Evolutionary conservation across 2,888 invertebrate genomes (phyloP).

Genomic region (Blera fallax): DNA sequence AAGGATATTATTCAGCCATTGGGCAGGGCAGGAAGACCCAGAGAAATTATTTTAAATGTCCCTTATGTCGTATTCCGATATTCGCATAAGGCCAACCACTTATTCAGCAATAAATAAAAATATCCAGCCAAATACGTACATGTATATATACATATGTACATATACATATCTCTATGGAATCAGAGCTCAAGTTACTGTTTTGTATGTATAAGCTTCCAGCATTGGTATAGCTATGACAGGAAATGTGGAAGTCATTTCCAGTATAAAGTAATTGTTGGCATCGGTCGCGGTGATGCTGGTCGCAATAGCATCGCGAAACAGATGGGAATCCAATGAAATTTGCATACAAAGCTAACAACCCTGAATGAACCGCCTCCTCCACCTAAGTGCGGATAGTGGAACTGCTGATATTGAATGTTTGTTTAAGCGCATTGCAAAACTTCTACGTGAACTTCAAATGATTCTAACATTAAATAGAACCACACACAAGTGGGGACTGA

Average conservation of each 20-base stretch:
- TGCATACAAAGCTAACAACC: constrained; percentile 39
- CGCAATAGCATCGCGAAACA: constrained; percentile 17
- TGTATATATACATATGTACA: too few relatives aligned
- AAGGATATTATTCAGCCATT: too few relatives aligned
- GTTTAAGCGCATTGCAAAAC: constrained; percentile 27
- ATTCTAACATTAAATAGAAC: neutral
- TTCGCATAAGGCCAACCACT: too few relatives aligned
- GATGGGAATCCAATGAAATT: constrained; percentile 44
- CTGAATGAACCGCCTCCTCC: neutral
- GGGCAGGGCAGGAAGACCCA: too few relatives aligned
- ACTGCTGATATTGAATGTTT: constrained; percentile 13
- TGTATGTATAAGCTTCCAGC: neutral
- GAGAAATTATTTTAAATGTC: too few relatives aligned
- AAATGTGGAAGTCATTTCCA: constrained; percentile 40
- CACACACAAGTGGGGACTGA: neutral
- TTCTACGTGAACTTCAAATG: neutral
- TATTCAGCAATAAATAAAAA: too few relatives aligned
- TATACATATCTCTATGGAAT: neutral
- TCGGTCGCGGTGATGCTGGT: constrained; percentile 8
- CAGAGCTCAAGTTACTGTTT: neutral
- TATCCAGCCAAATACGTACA: neutral
- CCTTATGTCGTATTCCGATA: too few relatives aligned
- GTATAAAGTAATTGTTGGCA: constrained; percentile 7
- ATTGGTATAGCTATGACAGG: constrained; percentile 12
- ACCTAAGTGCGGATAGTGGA: neutral